phyloP scores from a whole-genome alignment of 2,888 invertebrate species.

The Holacanthella duospinosa region DNA sequence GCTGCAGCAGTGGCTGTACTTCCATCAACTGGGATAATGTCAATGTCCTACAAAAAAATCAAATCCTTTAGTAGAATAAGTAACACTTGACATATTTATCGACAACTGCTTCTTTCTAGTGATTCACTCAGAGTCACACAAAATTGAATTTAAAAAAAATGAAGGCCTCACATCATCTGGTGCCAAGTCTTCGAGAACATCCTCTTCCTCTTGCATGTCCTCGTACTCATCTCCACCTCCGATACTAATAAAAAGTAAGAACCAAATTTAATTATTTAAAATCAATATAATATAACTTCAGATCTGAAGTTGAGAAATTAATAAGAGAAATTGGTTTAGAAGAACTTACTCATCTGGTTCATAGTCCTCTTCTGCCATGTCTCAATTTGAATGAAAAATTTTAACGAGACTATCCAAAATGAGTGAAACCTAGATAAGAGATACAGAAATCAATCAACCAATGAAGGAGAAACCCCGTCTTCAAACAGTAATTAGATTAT shows the following conservation, averaged over 20 bases:
- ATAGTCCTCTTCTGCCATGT: constrained; percentile 78
- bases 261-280: background rate
- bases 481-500: too few relatives aligned
- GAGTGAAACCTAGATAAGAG: too few relatives aligned
- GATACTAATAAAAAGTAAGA: constrained; percentile 45
- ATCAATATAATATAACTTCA: background rate
- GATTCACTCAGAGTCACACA: constrained; percentile 99
- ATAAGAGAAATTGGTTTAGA: too few relatives aligned
- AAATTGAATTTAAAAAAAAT: too few relatives aligned
- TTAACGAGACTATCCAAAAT: too few relatives aligned
- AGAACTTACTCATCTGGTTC: constrained; percentile 64
- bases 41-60: constrained; percentile 40
- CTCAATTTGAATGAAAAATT: too few relatives aligned
- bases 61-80: background rate
- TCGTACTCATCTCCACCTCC: constrained; percentile 65
- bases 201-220: constrained; percentile 75
- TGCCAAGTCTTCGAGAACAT: constrained; percentile 59
- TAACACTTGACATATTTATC: too few relatives aligned
- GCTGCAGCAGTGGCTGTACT: constrained; percentile 47
- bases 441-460: too few relatives aligned
- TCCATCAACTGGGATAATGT: constrained; percentile 63
- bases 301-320: too few relatives aligned
- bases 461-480: too few relatives aligned
- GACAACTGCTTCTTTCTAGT: constrained; percentile 88
- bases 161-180: too few relatives aligned